Evolutionary conservation across 2,797 vertebrate genomes (phyloP).

Genomic region (Lates japonicus): DNA sequence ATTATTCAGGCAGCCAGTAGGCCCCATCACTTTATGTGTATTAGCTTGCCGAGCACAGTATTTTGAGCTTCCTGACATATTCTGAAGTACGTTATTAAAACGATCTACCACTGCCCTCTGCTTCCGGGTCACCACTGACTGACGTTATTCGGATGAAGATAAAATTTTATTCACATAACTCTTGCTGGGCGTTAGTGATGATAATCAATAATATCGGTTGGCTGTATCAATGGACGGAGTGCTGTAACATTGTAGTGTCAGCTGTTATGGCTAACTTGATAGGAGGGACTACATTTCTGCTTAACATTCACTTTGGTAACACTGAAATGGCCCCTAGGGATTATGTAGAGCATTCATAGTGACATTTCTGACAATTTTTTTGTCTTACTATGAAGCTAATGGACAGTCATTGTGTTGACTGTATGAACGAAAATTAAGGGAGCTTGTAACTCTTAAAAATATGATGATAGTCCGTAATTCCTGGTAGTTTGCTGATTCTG

Average conservation of each 20-base stretch:
- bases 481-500: not conserved
- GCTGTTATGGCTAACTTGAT: not conserved
- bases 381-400: constrained; percentile 41
- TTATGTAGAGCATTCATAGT: not conserved
- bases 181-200: not conserved
- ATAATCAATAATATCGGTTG: not conserved
- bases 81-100: not conserved
- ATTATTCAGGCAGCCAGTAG: not conserved
- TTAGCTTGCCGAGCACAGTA: not conserved
- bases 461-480: not conserved
- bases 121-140: not conserved
- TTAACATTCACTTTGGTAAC: not conserved
- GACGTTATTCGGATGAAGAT: too few species aligned
- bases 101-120: not conserved
- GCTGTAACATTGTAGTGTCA: not conserved
- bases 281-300: not conserved
- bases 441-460: not conserved
- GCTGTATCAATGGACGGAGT: not conserved
- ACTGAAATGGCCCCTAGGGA: not conserved
- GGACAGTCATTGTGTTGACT: not conserved
- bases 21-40: not conserved
- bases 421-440: not conserved
- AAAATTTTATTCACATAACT: not conserved
- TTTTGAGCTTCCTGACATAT: not conserved
- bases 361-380: not conserved